Evolutionary conservation across 1,140 invertebrate genomes (phyloP), one percentile per base, ranked within the genome.

Genomic region (Drosophila lowei): DNA sequence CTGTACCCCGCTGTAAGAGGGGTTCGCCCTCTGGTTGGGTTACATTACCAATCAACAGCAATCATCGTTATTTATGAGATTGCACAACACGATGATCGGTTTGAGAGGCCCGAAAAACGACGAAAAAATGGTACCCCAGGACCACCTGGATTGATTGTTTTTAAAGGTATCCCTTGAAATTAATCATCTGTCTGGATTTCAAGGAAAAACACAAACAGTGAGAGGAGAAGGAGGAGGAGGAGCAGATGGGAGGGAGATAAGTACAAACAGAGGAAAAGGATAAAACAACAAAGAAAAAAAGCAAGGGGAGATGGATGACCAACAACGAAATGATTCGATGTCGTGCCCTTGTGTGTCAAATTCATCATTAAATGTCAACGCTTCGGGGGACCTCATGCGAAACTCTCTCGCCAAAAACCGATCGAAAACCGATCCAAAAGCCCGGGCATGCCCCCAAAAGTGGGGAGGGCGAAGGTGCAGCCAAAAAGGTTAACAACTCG

Each of bases 271-370:
- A 54, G 15, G 42, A 72, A 38, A 38, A 11, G 9, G 30, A 8
- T 11, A 34, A 34, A 9, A 23, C 21, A 9, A 18, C 18, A 34
- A 34, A 9, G 3, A 11, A 9, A 34, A 9, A 3, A 3, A 4
- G 9, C 1, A 38, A 2, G 8, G 8, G 30, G 8, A 56, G 46
- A 54, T 47, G 65, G 23, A 68, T 75, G 70, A 75, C 18, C 63
- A 62, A 52, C 48, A 58, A 61, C 50, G 11, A 64, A 61, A 50
- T 58, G 67, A 85, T 77, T 77, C 54, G 71, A 64, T 86, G 73
- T 89, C 77, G 79, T 90, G 88, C 79, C 81, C 88, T 90, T 90
- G 88, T 78, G 88, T 90, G 88, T 90, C 88, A 90, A 88, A 90
- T 86, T 65, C 73, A 90, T 90, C 83, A 90, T 90, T 81, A 90